Conservation (phyloP, 2,797 vertebrate species). For the Argya squamiceps region DNA sequence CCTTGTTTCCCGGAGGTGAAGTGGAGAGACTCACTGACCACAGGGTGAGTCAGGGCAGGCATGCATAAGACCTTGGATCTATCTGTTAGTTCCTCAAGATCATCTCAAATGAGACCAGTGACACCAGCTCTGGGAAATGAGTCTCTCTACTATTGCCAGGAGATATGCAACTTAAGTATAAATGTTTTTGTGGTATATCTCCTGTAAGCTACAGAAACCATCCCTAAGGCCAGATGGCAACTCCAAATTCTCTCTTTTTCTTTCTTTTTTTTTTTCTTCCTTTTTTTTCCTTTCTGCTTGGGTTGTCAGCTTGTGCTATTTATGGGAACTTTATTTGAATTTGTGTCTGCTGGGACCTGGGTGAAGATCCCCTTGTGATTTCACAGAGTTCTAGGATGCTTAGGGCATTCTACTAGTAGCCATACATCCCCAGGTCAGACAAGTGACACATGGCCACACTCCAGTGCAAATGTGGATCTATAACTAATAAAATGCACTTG, state of each 20-base stretch:
- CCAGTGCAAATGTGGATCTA: not conserved
- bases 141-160: not conserved
- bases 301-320: not conserved
- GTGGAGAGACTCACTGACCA: not conserved
- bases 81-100: not conserved
- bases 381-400: not conserved
- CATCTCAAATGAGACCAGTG: not conserved
- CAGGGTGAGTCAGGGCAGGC: not conserved
- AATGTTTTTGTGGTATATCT: not conserved
- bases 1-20: not conserved
- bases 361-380: not conserved
- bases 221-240: not conserved
- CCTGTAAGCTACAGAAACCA: not conserved
- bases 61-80: not conserved
- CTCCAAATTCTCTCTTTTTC: not conserved
- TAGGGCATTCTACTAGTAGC: not conserved
- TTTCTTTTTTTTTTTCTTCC: no score
- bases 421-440: not conserved
- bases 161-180: not conserved
- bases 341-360: not conserved
- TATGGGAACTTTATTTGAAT: not conserved
- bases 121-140: not conserved
- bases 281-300: not conserved
- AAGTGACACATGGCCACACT: not conserved
- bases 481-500: not conserved